Conservation (phyloP, 2,113 vertebrate species). For the Neopipo cinnamomea region DNA sequence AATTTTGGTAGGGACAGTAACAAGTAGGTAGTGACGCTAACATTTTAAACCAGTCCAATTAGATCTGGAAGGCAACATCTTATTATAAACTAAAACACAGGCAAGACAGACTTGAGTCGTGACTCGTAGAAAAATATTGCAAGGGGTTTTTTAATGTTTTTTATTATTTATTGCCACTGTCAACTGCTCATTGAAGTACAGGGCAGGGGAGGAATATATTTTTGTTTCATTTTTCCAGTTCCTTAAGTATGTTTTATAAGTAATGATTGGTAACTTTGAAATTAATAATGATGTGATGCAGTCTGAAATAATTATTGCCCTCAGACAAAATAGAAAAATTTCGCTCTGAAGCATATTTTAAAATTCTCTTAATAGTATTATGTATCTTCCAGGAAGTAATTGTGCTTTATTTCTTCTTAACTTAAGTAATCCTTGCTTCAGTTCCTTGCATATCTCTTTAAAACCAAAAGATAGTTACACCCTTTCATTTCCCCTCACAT, state of each 20-base stretch:
- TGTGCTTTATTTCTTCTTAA: background rate
- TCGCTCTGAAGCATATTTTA: background rate
- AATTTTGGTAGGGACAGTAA: background rate
- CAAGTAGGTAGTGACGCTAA: fast-evolving
- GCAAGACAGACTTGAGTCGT: background rate
- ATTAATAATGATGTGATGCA: background rate
- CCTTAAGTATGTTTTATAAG: background rate
- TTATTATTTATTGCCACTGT: background rate
- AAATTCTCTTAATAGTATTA: background rate
- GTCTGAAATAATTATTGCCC: background rate
- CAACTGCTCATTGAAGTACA: background rate
- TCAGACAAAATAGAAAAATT: background rate
- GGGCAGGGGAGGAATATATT: background rate
- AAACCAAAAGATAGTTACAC: background rate
- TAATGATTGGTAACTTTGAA: background rate
- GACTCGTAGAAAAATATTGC: background rate
- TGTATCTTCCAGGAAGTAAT: background rate
- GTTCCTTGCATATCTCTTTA: background rate
- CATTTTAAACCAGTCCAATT: background rate
- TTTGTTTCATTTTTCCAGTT: background rate
- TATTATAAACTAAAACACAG: background rate
- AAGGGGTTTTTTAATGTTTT: background rate
- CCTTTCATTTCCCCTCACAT: background rate
- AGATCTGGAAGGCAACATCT: background rate
- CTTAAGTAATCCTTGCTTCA: background rate